These are phyloP conservation scores for Melanotaenia duboulayi DNA, from an alignment of 2,113 vertebrate species.

Conservation along the genomic window DNA sequence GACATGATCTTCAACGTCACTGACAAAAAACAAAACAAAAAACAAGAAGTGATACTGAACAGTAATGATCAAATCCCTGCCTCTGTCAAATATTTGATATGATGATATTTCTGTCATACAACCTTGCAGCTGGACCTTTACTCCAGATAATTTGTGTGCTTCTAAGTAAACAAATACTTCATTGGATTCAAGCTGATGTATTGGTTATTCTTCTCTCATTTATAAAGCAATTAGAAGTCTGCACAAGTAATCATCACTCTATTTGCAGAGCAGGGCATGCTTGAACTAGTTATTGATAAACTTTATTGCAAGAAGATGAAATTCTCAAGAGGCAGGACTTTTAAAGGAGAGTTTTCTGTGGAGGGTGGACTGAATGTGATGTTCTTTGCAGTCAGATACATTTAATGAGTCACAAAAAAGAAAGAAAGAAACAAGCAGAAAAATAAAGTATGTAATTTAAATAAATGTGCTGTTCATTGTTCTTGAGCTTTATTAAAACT, in stretches of 20 bases:
- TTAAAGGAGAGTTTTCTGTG: conserved; percentile 24
- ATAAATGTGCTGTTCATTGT: conserved; percentile 15
- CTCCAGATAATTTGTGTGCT: conserved; percentile 5
- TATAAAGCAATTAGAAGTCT: conserved; percentile 65
- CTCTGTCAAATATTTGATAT: conserved; percentile 30
- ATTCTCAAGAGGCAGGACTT: conserved; percentile 35
- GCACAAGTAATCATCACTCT: conserved; percentile 63
- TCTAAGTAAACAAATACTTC: conserved; percentile 47
- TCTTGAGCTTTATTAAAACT: conserved; percentile 48
- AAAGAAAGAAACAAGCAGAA: neutral
- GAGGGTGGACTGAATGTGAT: conserved; percentile 32
- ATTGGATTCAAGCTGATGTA: conserved; percentile 36
- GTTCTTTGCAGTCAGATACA: conserved; percentile 44
- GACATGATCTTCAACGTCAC: conserved; percentile 15
- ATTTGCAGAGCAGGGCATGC: conserved; percentile 67
- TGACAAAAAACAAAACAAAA: conserved; percentile 8
- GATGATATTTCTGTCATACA: conserved; percentile 33
- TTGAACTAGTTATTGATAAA: conserved; percentile 74
- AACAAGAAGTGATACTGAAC: conserved; percentile 18
- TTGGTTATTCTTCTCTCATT: conserved; percentile 58
- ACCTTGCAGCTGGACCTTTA: conserved; percentile 16
- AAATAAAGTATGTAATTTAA: too few relatives aligned
- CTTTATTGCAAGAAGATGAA: conserved; percentile 58
- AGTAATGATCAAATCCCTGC: conserved; percentile 17
- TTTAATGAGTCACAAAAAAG: conserved; percentile 31